Conservation (phyloP, 2,113 vertebrate species). For the Struthidea cinerea region DNA sequence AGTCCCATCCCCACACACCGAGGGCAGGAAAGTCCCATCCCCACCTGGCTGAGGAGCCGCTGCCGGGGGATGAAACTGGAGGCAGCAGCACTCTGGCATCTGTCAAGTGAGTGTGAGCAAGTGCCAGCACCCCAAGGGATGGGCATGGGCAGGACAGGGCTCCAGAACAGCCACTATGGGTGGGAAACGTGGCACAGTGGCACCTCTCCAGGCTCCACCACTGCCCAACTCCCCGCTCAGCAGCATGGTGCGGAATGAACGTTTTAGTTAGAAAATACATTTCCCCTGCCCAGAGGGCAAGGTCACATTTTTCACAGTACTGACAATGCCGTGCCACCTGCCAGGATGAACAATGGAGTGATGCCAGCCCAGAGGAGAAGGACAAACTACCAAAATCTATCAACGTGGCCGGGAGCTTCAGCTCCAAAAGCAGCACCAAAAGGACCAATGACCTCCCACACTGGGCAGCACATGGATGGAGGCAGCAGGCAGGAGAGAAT, state of each 20-base stretch:
- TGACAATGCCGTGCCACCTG: fast-evolving
- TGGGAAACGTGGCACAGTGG: fast-evolving
- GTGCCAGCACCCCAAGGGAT: not conserved
- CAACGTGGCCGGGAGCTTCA: not conserved
- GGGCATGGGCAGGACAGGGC: not conserved
- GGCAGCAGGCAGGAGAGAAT: not conserved
- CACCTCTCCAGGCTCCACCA: not conserved
- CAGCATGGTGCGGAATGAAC: fast-evolving
- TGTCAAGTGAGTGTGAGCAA: not conserved
- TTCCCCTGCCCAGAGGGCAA: not conserved
- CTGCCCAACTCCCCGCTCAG: not conserved
- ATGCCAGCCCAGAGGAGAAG: not conserved
- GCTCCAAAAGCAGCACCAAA: not conserved
- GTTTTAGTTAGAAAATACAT: not conserved
- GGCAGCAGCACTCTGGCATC: not conserved
- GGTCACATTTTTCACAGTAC: not conserved
- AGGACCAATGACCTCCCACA: fast-evolving
- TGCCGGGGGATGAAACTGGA: fast-evolving
- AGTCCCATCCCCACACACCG: fast-evolving
- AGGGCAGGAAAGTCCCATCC: not conserved
- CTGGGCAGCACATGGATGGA: fast-evolving
- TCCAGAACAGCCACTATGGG: fast-evolving
- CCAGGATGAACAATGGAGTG: fast-evolving
- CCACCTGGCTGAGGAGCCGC: not conserved
- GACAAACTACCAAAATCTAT: not conserved